Base-by-base conservation (phyloP, 2,888 invertebrate genomes). In the Cacoxenus indagator region DNA sequence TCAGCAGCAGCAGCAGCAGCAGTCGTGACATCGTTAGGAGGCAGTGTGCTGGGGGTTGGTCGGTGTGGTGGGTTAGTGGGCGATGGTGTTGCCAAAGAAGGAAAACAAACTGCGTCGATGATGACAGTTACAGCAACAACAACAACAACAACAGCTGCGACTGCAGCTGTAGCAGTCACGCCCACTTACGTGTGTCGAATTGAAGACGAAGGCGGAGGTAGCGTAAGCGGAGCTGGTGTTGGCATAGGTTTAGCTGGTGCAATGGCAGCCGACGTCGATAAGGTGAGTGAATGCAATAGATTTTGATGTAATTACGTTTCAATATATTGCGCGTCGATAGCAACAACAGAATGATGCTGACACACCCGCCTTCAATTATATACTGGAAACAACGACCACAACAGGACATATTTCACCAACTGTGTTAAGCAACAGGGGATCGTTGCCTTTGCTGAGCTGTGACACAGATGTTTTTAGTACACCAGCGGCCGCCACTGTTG, bases 121-220 rank as follows among this genome's bases (percentile, higher is more conserved):
- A 24, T 11, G 19, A 45, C 45, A 54, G 19, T n/a, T 24, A 29
- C 37, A 22, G 37, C 61, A 48, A 45, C 67, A 48, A 43, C 67
- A 67, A 61, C 45, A 67, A 57, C 67, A 59, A 46, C 72, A 71
- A 68, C 68, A 43, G 62, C 17, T 17, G 22, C 62, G 46, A 24
- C 48, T 51, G 65, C 51, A 17, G 73, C 71, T 68, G 70, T 71
- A 71, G 69, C 48, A 26, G 51, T 72, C 70, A 76, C 77, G 77
- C 75, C 77, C 73, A 75, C 75, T 71, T 77, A 70, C 71, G 71
- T 72, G 64, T 67, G 77, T 65, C 76, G 73, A 57, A 72, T 77
- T 1, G 76, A 77, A 68, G 77, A 77, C 67, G 74, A 77, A 37
- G 77, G 77, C 59, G 77, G 77, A 73, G 78, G 78, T 68, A 9